Evolutionary conservation across 1,140 invertebrate species (phyloP).

Genomic region (Magallana ariakensis): DNA sequence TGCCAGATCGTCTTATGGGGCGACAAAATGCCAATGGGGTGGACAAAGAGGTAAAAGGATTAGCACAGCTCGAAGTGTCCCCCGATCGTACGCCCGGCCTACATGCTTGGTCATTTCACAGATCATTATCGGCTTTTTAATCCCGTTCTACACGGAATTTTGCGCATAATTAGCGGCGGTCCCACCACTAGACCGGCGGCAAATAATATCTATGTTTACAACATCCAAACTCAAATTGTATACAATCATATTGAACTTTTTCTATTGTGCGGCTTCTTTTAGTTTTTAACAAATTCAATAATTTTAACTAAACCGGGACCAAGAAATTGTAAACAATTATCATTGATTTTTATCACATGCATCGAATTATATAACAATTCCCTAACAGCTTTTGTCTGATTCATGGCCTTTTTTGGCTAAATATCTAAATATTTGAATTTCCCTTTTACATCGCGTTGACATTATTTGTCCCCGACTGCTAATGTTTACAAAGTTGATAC

Average conservation of each 20-base stretch:
- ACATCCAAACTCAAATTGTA: neutral
- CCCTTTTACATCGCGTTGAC: no score
- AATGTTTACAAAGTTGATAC: no score
- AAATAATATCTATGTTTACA: neutral
- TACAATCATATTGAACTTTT: neutral
- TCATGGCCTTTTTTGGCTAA: no score
- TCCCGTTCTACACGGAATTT: neutral
- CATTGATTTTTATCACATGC: no score
- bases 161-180: neutral
- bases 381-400: no score
- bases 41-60: conserved; percentile 21
- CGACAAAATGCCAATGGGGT: conserved; percentile 22
- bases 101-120: conserved; percentile 1
- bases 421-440: no score
- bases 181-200: neutral
- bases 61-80: neutral
- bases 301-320: no score
- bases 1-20: neutral
- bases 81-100: neutral
- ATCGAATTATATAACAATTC: no score
- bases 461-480: no score
- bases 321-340: no score
- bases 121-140: conserved; percentile 20
- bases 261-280: no score
- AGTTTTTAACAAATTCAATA: no score